These are phyloP conservation scores for Drosophila rubida DNA, from an alignment of 2,888 invertebrate genomes.

Conservation along the genomic window DNA sequence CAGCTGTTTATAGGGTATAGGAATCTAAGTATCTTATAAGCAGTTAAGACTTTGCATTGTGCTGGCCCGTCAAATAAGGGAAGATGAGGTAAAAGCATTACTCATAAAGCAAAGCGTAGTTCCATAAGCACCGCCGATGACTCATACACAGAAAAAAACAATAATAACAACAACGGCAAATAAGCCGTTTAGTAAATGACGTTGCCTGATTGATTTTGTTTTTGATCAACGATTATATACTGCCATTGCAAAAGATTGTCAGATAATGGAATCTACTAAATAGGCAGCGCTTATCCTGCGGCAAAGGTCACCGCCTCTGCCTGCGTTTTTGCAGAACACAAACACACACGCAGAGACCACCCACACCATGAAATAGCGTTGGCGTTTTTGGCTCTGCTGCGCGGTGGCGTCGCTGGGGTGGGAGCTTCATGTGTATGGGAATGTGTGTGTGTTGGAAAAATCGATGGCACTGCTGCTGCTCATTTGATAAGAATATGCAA, in stretches of 20 bases:
- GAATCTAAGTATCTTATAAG: neutral
- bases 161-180: constrained; percentile 21
- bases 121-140: constrained; percentile 24
- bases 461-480: constrained; percentile 37
- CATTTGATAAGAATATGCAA: constrained; percentile 48
- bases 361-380: constrained; percentile 8
- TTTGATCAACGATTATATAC: constrained; percentile 10
- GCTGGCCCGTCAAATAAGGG: too few relatives aligned
- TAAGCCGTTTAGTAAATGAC: constrained; percentile 54
- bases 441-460: constrained; percentile 41
- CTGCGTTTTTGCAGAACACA: constrained; percentile 3
- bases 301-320: constrained; percentile 48
- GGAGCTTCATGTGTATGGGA: neutral
- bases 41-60: neutral
- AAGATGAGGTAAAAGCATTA: constrained; percentile 23
- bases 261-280: constrained; percentile 25
- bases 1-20: neutral
- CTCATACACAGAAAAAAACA: constrained; percentile 17
- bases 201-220: constrained; percentile 48
- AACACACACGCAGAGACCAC: constrained; percentile 1
- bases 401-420: constrained; percentile 14
- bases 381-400: constrained; percentile 14
- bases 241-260: constrained; percentile 13
- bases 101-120: constrained; percentile 28
- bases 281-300: constrained; percentile 41